Base-by-base conservation (phyloP, 2,797 vertebrate genomes). In the Australoheros facetus region DNA sequence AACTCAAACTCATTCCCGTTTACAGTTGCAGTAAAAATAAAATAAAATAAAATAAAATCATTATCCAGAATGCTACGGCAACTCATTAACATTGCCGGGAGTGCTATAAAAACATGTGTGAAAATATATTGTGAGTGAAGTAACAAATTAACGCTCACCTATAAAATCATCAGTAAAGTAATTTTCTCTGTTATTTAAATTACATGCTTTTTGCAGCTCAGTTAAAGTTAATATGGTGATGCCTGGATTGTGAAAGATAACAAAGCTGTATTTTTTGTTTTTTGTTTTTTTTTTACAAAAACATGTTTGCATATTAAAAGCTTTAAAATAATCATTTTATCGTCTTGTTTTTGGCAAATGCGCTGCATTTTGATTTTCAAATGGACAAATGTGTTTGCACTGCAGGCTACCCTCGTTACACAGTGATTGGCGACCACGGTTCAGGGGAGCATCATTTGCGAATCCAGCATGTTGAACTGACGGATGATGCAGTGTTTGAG, bases 371-470 rank as follows among this genome's bases (percentile, higher is more conserved):
- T 13, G 21, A 73, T 51, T 84, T 75, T 85, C 75, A 73, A 82
- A 77, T 17, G 60, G 85, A 70, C 75, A 42, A 83, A 78, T 84
- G 48, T 84, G 77, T 90, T 87, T 45, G 73, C 48, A 3, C 79
- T 86, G n/a, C 95, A 99, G 98, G 98, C 78, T 99, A 99, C 37
- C 98, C 98, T 0, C 98, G 98, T 69, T 99, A 99, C 85, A 96
- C 98, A 71, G 98, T 99, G 30, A 96, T 97, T 80, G 98, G 98
- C 26, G 97, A 99, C 93, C 98, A 98, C 28, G 93, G 96, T 19
- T 97, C 97, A 0, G 98, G 98, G 1, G 97, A 99, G 77, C 97
- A 99, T 87, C 97, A 99, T 92, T 84, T 99, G 91, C 96, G 97
- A 66, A 99, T 99, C 88, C 96, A 98, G 88, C 92, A 96, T 4